phyloP scores from a whole-genome alignment of 2,888 invertebrate species.

The Hanleya hanleyi region DNA sequence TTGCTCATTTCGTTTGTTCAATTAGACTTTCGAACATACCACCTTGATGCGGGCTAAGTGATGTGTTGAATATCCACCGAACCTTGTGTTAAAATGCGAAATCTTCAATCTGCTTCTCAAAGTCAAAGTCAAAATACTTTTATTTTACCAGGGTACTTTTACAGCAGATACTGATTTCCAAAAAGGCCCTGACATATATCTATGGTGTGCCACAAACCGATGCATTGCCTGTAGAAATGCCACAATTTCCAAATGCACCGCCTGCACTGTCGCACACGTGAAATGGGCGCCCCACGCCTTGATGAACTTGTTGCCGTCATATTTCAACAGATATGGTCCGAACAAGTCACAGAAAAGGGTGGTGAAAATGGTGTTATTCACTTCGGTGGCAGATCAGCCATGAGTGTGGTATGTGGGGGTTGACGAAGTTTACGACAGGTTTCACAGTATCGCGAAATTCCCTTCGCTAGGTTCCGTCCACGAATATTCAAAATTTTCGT shows the following conservation, averaged over 20 bases:
- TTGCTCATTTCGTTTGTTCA: not conserved
- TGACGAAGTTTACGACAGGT: not conserved
- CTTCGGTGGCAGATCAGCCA: conserved; percentile 16
- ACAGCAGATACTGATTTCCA: conserved; percentile 13
- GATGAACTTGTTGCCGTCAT: conserved; percentile 3
- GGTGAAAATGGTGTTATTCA: conserved; percentile 2
- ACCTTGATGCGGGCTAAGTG: conserved; percentile 20
- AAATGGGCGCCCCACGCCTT: conserved; percentile 25
- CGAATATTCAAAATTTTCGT: not conserved
- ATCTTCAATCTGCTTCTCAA: not conserved
- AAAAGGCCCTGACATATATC: conserved; percentile 12
- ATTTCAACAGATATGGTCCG: conserved; percentile 15
- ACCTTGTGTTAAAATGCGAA: conserved; percentile 11
- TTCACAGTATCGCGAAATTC: not conserved
- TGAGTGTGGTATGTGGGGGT: not conserved
- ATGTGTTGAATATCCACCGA: conserved; percentile 11
- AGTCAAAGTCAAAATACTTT: conserved; percentile 2
- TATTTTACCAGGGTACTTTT: conserved; percentile 1
- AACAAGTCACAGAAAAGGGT: conserved; percentile 16
- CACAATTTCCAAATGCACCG: conserved; percentile 23
- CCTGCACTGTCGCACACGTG: conserved; percentile 16
- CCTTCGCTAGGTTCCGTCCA: not conserved
- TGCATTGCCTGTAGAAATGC: conserved; percentile 21
- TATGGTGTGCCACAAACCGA: conserved; percentile 16
- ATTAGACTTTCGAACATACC: conserved; percentile 15